Percentiles rank a stretch among this genome's conserved stretches.
Conservation (phyloP, 2,113 vertebrate species). For the Lanius ludovicianus region DNA sequence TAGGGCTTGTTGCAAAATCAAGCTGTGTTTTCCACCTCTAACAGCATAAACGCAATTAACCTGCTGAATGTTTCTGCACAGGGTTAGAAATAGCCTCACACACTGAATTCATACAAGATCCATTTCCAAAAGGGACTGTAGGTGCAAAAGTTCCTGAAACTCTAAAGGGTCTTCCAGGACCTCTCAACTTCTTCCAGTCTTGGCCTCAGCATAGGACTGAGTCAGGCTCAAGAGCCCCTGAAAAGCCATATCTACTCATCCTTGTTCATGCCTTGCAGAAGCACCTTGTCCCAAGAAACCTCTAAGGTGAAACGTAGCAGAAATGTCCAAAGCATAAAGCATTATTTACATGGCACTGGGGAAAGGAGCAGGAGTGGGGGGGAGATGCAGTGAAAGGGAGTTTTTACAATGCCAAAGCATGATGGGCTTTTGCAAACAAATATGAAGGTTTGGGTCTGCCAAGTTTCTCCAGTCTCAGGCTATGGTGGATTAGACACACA, state of each 20-base stretch:
- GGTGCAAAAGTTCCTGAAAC: neutral
- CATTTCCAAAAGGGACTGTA: neutral
- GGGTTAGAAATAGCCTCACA: neutral
- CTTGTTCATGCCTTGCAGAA: neutral
- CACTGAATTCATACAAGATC: neutral
- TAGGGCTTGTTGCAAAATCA: neutral
- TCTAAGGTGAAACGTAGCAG: neutral
- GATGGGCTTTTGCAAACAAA: neutral
- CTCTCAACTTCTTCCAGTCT: neutral
- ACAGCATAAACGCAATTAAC: neutral
- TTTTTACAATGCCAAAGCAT: neutral
- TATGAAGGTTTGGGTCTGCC: neutral
- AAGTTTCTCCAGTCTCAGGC: neutral
- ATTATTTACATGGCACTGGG: fast-evolving
- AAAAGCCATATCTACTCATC: neutral
- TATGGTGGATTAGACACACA: neutral
- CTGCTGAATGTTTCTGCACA: neutral
- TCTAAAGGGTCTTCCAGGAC: neutral
- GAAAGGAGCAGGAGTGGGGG: neutral
- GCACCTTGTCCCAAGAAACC: neutral
- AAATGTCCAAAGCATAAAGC: neutral
- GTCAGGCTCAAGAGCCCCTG: neutral
- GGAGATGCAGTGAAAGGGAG: neutral
- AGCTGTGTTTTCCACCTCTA: neutral
- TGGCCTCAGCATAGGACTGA: neutral